Evolutionary conservation across 2,113 vertebrate species (phyloP), one percentile per base, ranked within the genome.

Genomic region (Syngnathus floridae): DNA sequence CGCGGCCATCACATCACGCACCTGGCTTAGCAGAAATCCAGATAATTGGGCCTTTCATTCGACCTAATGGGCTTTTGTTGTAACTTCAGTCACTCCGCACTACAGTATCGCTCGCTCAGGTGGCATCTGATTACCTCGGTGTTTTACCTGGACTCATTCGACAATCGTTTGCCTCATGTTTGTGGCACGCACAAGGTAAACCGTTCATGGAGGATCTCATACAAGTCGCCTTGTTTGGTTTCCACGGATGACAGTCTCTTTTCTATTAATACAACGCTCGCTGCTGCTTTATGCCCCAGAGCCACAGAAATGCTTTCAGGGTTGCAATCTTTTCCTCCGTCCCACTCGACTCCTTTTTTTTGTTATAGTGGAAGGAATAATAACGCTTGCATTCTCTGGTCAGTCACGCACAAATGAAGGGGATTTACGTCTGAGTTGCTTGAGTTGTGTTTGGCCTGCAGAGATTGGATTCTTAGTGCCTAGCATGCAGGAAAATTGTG

Each of bases 41-140:
- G 79, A 73, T 86, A 85, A 87, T 86, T 85, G 83, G 82, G 7
- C 75, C 75, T 77, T 82, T 88, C 77, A 84, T 79, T 62, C 65
- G 72, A 74, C 74, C 67, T 77, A 83, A 74, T 82, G 67, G 73
- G 66, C 46, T 65, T 10, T 7, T 49, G 52, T 26, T 64, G 74
- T 54, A 6, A 17, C 38, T 54, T 51, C 21, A 51, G 48, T 2
- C 8, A 1, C 19, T n/a, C 55, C 6, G 5, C 5, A 64, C 66
- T 40, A 45, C 22, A 13, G 35, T 61, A 73, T 75, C 17, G 40
- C 41, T 56, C 67, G 21, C 52, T 52, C 58, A 54, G 64, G 69
- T 69, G 71, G 68, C 66, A 11, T 43, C 7, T 54, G 38, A 2
- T 62, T 62, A 21, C 43, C 45, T 26, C 3, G 48, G 3, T 45